phyloP scores from a whole-genome alignment of 1,140 invertebrate genomes.

The Drosophila willistoni region DNA sequence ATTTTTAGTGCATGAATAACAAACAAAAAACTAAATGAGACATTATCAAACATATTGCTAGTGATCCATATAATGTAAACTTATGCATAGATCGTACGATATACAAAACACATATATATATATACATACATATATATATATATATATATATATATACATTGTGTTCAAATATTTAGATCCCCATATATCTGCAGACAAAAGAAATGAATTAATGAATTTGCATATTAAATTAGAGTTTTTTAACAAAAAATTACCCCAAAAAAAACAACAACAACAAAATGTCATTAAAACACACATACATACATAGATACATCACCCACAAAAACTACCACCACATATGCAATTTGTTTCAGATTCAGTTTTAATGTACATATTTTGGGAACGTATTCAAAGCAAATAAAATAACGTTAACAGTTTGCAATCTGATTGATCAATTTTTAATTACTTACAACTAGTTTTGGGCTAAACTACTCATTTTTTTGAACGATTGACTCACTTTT shows the following conservation, averaged over 20 bases:
- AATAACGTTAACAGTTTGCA: slow-evolving; percentile 57
- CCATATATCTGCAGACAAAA: slow-evolving; percentile 37
- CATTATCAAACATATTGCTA: slow-evolving; percentile 51
- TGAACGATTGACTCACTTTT: no score
- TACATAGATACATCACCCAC: slow-evolving; percentile 11
- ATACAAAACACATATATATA: neutral
- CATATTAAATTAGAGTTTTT: neutral
- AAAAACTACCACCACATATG: slow-evolving; percentile 12
- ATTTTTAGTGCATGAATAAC: slow-evolving; percentile 11
- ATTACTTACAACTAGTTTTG: neutral
- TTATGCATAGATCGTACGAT: slow-evolving; percentile 22
- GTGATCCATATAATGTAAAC: slow-evolving; percentile 43
- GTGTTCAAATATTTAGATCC: slow-evolving; percentile 28
- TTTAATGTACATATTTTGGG: slow-evolving; percentile 68
- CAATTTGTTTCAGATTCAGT: slow-evolving; percentile 28
- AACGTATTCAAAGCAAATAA: slow-evolving; percentile 50
- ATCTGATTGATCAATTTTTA: neutral
- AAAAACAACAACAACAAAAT: slow-evolving; percentile 10
- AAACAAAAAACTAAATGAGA: slow-evolving; percentile 19
- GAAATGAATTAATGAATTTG: slow-evolving; percentile 14
- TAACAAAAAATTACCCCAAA: slow-evolving; percentile 24
- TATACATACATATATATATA: neutral
- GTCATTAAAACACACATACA: slow-evolving; percentile 5
- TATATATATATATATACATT: slow-evolving; percentile 10
- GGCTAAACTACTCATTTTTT: no score